Evolutionary conservation across 1,140 invertebrate genomes (phyloP), one percentile per base, ranked within the genome.

Genomic region (Elymnias hypermnestra): DNA sequence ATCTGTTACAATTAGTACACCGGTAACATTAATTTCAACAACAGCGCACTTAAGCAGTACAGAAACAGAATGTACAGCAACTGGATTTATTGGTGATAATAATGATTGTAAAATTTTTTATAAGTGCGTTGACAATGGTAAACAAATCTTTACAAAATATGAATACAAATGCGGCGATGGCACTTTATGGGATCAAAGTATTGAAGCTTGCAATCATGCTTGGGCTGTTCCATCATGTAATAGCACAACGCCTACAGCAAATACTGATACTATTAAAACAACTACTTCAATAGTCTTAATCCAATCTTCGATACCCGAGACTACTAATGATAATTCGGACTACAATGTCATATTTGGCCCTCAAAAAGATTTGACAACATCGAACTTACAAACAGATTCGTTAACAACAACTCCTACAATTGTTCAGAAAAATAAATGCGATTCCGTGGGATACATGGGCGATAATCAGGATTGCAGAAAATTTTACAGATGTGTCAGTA

Each of bases 401-500:
- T 1, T 3, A 9, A 9, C 17, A 8, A 36, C 33, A 45, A 43
- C 49, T 10, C 49, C 44, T 13, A 53, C 31, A 33, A 40, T 46
- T 26, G 18, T 10, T 19, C 19, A 36, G 9, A 19, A 40, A n/a
- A 43, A 26, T 8, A 3, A 33, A 1, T 36, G 33, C 4, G n/a
- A 36, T 9, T 18, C 33, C 0, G 7, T n/a, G 5, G 88, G 88
- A 19, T 92, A 91, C 60, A 76, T 89, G 47, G 83, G 86, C 5
- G 86, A 91, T 60, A 55, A 78, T 15, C 81, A 86, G 9, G 86
- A 92, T 53, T 93, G 92, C 56, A 87, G 83, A 36, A 90, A 89
- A 56, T 93, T 93, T 57, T 92, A 91, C 62, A 86, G 91, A 37
- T 93, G 91, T 65, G 89, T 91, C 2, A 86, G 89, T 62, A 88